Conservation (phyloP, 2,888 invertebrate species). For the Arge pagana region DNA sequence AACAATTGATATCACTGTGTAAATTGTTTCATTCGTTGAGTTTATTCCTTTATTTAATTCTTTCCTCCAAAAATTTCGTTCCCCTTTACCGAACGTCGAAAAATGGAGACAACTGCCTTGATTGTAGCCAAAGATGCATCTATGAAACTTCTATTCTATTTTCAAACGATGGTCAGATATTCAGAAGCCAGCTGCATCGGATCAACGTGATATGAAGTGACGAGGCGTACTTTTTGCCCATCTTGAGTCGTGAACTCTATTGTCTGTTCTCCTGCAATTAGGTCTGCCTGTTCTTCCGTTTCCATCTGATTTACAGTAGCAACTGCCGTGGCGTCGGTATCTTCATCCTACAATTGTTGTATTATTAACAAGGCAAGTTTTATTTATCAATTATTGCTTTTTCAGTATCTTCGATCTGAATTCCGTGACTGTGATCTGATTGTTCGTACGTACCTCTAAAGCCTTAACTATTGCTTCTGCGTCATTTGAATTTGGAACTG, state of each 20-base stretch:
- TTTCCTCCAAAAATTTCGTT: no score
- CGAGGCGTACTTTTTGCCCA: constrained; percentile 65
- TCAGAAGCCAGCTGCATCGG: constrained; percentile 56
- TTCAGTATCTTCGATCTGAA: no score
- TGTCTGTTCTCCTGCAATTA: constrained; percentile 47
- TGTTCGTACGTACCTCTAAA: constrained; percentile 39
- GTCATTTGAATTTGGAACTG: constrained; percentile 36
- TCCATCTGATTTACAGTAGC: constrained; percentile 47
- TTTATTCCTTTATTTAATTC: no score
- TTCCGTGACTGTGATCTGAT: not conserved
- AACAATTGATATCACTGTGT: no score
- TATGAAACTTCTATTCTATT: no score
- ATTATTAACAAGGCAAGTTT: not conserved
- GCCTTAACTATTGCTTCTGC: constrained; percentile 46
- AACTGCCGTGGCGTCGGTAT: constrained; percentile 44
- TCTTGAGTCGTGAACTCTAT: constrained; percentile 64
- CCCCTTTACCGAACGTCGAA: no score
- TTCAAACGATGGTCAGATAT: constrained; percentile 56
- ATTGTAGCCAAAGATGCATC: no score
- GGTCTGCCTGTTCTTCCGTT: constrained; percentile 36
- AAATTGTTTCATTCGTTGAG: no score
- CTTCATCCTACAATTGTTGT: constrained; percentile 46
- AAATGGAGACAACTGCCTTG: no score
- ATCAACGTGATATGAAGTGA: constrained; percentile 64
- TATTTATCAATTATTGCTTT: not conserved